Evolutionary conservation across 1,140 invertebrate species (phyloP).

Genomic region (Leptonema lineaticorne): DNA sequence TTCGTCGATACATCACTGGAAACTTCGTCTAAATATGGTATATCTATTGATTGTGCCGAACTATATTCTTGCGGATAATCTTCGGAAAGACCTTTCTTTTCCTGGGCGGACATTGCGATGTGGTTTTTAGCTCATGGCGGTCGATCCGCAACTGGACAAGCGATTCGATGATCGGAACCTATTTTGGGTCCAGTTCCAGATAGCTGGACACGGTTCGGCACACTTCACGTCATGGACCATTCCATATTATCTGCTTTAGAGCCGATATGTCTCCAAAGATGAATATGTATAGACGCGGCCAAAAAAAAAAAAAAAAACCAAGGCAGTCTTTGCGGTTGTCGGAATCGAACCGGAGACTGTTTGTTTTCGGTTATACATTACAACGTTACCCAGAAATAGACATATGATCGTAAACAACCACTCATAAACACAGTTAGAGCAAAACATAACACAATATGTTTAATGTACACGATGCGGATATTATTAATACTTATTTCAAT

Average conservation of each 20-base stretch:
- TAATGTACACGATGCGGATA: too few species aligned
- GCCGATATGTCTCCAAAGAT: background rate
- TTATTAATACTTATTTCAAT: too few species aligned
- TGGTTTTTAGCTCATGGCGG: slow-evolving; percentile 3
- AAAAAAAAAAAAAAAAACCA: too few species aligned
- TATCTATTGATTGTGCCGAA: slow-evolving; percentile 34
- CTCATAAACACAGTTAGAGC: background rate
- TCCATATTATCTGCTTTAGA: background rate
- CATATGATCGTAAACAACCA: background rate
- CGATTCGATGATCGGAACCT: slow-evolving; percentile 3
- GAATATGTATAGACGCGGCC: too few species aligned
- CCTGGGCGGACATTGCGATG: slow-evolving; percentile 30
- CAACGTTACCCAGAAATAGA: background rate
- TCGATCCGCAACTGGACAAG: slow-evolving; percentile 15
- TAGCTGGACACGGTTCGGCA: background rate
- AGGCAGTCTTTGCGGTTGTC: background rate
- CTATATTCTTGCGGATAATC: slow-evolving; percentile 35
- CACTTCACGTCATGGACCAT: background rate
- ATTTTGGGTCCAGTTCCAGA: slow-evolving; percentile 17
- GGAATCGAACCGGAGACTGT: background rate
- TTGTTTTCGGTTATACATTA: too few species aligned
- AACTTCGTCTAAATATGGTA: slow-evolving; percentile 29
- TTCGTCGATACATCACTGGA: slow-evolving; percentile 30
- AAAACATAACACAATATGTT: background rate
- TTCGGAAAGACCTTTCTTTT: slow-evolving; percentile 24